Evolutionary conservation across 2,797 vertebrate species (phyloP), one percentile per base, ranked within the genome.

Genomic region (Tympanoctomys barrerae): DNA sequence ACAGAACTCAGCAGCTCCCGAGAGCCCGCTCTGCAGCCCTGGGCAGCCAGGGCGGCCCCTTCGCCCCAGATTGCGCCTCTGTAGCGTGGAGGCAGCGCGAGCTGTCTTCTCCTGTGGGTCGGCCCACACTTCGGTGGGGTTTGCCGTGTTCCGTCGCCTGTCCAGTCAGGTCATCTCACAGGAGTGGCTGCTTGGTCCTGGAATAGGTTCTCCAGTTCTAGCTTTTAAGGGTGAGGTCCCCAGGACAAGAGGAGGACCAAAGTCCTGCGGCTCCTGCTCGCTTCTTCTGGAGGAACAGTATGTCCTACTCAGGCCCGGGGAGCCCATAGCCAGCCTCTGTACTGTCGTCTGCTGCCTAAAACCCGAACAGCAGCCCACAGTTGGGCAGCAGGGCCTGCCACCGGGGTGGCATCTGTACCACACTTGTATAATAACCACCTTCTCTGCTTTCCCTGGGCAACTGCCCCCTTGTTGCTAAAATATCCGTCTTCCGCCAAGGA

Each of bases 11-110:
- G 18, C 2, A 6, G 57, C 0, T 0, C 19, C 73, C 7, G 11
- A 36, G 21, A 19, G 18, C 59, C n/a, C 1, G 39, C 36, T 10
- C 62, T 0, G 0, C 31, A 21, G 11, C 46, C 42, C 31, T 3
- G 46, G 93, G 81, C n/a, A 49, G 22, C 18, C 0, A 1, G 22
- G 6, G 5, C 8, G 1, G 0, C 21, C 28, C 9, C 18, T 68
- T 24, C 1, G 1, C 54, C n/a, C 66, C 7, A 0, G 24, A 11
- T 1, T 2, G 66, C 1, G 1, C 10, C 22, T 78, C 24, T 4
- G 3, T 36, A 78, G 57, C 71, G 52, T 4, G 49, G 80, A 6
- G 28, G 8, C 3, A 3, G 14, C 31, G 68, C 54, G 64, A 66
- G 14, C 66, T 77, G 26, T 79, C 77, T 12, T 68, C 31, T 79